Conservation (phyloP, 2,113 vertebrate species). For the Calonectris borealis region DNA sequence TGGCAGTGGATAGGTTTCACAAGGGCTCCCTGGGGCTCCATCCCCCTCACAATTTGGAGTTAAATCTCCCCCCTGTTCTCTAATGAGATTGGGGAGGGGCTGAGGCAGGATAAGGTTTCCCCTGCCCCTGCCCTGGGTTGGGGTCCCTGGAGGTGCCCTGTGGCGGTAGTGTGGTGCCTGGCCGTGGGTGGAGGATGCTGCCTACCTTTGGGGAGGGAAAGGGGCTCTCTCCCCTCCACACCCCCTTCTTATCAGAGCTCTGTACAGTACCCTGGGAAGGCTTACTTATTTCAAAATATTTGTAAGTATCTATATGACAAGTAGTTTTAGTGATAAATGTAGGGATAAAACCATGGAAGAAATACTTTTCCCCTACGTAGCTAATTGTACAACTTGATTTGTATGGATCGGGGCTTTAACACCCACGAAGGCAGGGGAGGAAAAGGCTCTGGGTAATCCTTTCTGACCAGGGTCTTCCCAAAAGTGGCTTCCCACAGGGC, state of each 20-base stretch:
- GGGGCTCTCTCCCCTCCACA: neutral
- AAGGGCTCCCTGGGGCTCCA: neutral
- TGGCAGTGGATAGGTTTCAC: neutral
- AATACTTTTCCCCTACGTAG: neutral
- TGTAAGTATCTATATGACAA: neutral
- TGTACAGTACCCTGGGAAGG: neutral
- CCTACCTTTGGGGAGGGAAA: neutral
- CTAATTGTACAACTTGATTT: neutral
- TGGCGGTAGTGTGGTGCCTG: rapidly evolving
- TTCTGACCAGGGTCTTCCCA: neutral
- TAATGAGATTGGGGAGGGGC: neutral
- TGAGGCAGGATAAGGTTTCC: neutral
- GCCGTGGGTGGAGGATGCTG: neutral
- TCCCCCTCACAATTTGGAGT: neutral
- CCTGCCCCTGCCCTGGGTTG: neutral
- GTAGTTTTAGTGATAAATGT: neutral
- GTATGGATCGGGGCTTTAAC: neutral
- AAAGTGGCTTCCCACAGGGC: neutral
- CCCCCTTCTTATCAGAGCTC: neutral
- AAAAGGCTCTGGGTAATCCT: neutral
- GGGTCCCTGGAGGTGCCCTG: neutral
- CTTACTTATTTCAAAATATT: neutral
- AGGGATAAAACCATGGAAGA: neutral
- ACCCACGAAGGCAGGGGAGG: neutral
- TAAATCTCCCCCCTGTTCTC: neutral